These are phyloP conservation scores for Drosophila nannoptera DNA, from an alignment of 1,140 invertebrate species.

Conservation along the genomic window DNA sequence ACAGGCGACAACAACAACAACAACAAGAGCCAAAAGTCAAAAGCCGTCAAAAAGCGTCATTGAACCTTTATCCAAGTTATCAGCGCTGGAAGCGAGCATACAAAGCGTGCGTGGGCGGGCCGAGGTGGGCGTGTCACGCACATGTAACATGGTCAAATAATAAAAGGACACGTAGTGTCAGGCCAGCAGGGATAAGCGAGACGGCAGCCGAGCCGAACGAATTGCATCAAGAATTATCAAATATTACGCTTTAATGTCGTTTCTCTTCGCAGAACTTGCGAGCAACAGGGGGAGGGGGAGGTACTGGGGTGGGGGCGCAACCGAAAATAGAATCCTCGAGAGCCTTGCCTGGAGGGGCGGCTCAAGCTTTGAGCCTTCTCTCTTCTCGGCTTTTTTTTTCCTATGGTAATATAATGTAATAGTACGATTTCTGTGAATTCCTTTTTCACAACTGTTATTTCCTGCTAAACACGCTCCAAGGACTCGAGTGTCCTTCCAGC, in stretches of 20 bases:
- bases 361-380: no score
- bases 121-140: not conserved
- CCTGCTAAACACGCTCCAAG: no score
- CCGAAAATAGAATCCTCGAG: no score
- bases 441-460: no score
- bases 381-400: no score
- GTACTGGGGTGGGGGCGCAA: no score
- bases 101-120: not conserved
- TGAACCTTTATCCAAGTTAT: constrained; percentile 32
- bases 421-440: no score
- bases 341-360: not conserved
- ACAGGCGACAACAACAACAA: constrained; percentile 33
- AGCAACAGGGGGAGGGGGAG: not conserved
- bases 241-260: no score
- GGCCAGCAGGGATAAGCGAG: constrained; percentile 3
- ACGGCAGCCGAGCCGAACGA: not conserved
- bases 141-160: constrained; percentile 17
- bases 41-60: constrained; percentile 67
- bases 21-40: constrained; percentile 53
- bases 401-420: no score
- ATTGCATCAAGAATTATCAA: no score
- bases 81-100: not conserved
- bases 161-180: constrained; percentile 9
- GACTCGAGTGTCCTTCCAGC: no score
- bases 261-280: not conserved